Conservation (phyloP, 2,888 invertebrate species). For the Epinotia nisella region DNA sequence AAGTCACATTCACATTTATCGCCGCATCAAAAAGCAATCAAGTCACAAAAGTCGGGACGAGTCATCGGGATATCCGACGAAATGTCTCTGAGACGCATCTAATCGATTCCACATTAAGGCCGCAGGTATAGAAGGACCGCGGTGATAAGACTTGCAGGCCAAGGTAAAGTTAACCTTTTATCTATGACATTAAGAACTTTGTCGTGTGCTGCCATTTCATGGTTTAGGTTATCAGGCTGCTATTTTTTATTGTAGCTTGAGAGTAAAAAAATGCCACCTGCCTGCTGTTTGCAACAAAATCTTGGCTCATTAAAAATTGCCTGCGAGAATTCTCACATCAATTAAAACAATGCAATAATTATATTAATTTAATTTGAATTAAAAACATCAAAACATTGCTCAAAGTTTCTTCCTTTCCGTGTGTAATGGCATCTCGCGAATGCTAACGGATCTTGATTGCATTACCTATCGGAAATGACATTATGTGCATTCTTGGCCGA, state of each 20-base stretch:
- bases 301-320: not conserved
- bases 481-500: slow-evolving; percentile 5
- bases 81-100: slow-evolving; percentile 70
- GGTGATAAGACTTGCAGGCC: not conserved
- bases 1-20: slow-evolving; percentile 73
- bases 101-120: slow-evolving; percentile 68
- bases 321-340: not conserved
- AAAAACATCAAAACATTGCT: no score
- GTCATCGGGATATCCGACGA: slow-evolving; percentile 66
- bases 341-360: not conserved
- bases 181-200: slow-evolving; percentile 4
- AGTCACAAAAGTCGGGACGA: slow-evolving; percentile 76
- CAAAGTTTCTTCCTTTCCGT: not conserved
- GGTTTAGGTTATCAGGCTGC: slow-evolving; percentile 4
- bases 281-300: not conserved
- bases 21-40: slow-evolving; percentile 84
- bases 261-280: not conserved
- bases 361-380: not conserved
- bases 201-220: not conserved
- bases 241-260: slow-evolving; percentile 7
- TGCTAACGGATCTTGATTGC: slow-evolving; percentile 16
- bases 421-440: not conserved
- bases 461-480: slow-evolving; percentile 4
- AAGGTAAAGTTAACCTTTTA: slow-evolving; percentile 19
- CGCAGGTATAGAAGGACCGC: slow-evolving; percentile 55